These are phyloP conservation scores for Diabrotica balteata DNA, from an alignment of 2,888 invertebrate species.

Conservation along the genomic window DNA sequence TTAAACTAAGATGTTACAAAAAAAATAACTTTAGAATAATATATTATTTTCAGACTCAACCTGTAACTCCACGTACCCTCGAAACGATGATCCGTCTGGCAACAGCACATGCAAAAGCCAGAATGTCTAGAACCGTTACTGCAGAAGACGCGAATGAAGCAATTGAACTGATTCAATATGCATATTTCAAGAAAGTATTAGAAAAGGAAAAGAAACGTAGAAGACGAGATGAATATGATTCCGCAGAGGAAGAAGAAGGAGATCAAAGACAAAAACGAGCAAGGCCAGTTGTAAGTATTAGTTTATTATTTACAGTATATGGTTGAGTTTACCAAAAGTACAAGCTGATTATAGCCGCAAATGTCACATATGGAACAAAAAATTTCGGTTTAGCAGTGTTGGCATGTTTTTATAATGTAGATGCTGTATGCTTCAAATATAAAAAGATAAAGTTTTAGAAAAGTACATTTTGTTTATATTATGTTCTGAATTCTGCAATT, in stretches of 20 bases:
- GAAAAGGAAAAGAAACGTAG: constrained; percentile 79
- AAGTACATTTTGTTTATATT: no score
- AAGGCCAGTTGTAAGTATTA: constrained; percentile 57
- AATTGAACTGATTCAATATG: constrained; percentile 92
- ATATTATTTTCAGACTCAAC: constrained; percentile 79
- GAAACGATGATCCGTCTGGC: constrained; percentile 97
- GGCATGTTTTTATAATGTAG: no score
- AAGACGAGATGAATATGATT: constrained; percentile 60
- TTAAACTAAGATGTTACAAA: no score
- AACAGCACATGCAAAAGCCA: constrained; percentile 96
- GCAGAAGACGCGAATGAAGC: constrained; percentile 88
- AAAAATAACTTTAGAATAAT: background rate
- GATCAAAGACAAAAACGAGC: constrained; percentile 58
- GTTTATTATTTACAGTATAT: background rate
- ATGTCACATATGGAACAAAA: no score
- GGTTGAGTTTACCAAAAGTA: no score
- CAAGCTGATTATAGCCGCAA: no score
- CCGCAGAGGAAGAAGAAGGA: constrained; percentile 57
- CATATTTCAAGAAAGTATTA: constrained; percentile 93
- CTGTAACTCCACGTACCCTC: constrained; percentile 93
- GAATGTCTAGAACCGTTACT: constrained; percentile 86
- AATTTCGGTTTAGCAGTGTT: no score
- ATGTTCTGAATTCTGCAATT: no score
- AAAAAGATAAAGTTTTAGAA: no score
- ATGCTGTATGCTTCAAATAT: no score